Conservation (phyloP, 2,797 vertebrate genomes). For the Ammospiza maritima region DNA sequence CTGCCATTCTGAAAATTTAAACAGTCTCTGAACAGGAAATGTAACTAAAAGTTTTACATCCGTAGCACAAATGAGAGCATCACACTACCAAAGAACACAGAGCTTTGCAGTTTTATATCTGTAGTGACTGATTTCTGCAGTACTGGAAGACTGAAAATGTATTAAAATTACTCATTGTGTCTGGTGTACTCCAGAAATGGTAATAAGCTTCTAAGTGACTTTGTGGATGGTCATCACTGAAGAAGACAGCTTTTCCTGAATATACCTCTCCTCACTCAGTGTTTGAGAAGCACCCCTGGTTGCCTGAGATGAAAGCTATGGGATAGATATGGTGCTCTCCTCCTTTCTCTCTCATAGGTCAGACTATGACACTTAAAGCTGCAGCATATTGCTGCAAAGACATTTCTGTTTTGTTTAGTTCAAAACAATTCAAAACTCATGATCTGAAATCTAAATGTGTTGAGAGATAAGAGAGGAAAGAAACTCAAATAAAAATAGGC, state of each 20-base stretch:
- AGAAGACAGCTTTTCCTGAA: slow-evolving; percentile 7
- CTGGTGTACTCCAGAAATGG: slow-evolving; percentile 49
- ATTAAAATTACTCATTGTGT: slow-evolving; percentile 41
- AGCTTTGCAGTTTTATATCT: neutral
- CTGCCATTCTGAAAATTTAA: slow-evolving; percentile 45
- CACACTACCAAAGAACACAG: slow-evolving; percentile 12
- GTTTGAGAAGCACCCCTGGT: neutral
- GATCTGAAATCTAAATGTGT: neutral
- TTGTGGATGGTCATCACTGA: slow-evolving; percentile 41
- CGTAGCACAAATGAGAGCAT: neutral
- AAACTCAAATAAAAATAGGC: slow-evolving; percentile 23
- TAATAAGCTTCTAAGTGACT: slow-evolving; percentile 58
- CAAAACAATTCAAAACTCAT: slow-evolving; percentile 12
- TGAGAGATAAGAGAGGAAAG: neutral
- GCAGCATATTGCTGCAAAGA: neutral
- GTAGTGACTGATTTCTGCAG: neutral
- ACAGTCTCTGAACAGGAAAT: slow-evolving; percentile 41
- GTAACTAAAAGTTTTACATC: slow-evolving; percentile 24
- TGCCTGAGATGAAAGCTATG: neutral
- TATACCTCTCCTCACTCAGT: neutral
- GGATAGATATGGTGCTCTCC: neutral
- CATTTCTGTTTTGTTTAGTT: slow-evolving; percentile 2
- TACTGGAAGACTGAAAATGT: slow-evolving; percentile 41
- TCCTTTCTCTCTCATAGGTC: neutral
- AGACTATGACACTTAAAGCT: neutral